Conservation (phyloP, 2,113 vertebrate species). For the Phoenicopterus ruber region DNA sequence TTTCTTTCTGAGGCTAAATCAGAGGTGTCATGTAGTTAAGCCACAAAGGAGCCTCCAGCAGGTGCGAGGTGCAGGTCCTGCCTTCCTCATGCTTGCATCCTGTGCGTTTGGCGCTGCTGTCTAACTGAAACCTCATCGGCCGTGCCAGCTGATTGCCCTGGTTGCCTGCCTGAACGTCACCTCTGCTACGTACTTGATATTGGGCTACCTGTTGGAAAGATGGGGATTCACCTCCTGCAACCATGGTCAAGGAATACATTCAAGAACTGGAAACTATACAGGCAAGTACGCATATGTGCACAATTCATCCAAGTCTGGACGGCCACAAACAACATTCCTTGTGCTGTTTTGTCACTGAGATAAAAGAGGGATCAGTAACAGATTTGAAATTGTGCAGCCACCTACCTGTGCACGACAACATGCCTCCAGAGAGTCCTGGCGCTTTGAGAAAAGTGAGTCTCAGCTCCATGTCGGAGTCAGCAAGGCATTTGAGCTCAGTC, state of each 20-base stretch:
- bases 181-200: accelerated
- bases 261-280: neutral
- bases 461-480: neutral
- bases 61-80: neutral
- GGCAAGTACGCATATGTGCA: accelerated
- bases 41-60: neutral
- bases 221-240: neutral
- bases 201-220: neutral
- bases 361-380: neutral
- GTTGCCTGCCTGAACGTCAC: neutral
- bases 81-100: neutral
- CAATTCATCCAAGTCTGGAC: neutral
- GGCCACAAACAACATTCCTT: neutral
- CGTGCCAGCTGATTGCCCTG: neutral
- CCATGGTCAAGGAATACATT: neutral
- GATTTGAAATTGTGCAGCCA: neutral
- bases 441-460: neutral
- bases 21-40: neutral
- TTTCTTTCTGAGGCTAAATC: neutral
- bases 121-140: neutral
- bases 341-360: neutral
- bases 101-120: neutral
- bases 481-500: neutral
- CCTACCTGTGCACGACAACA: neutral
- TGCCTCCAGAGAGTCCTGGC: neutral